Base-by-base conservation (phyloP, 2,113 vertebrate species). In the Prunella fulvescens region DNA sequence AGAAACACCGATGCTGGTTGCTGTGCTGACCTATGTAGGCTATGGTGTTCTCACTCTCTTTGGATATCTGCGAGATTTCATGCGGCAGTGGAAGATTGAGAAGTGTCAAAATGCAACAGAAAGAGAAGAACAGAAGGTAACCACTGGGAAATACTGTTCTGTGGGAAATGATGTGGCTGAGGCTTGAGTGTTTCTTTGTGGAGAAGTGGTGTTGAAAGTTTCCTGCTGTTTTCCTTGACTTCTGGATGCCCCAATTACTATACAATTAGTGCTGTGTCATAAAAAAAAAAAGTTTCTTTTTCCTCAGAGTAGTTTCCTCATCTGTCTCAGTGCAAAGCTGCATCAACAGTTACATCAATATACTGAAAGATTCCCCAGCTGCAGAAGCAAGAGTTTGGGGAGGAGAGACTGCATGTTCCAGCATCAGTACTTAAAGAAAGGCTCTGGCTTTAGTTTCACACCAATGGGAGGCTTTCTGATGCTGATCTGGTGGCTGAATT, bases 31-130 rank as follows among this genome's bases (percentile, higher is more conserved):
- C 28, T 99, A 99, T 6, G 98, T 99, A 97, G 99, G 99, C 31
- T 99, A 99, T 5, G 99, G 99, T 65, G 99, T 99, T 72, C 99
- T 99, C 86, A 99, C 99, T 61, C 97, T 99, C 91, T 99, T 99
- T 51, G 99, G 99, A 28, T 99, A 99, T 96, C 98, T 99, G 95
- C 98, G 99, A 79, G 99, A 99, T 97, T 99, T 99, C 97, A 97
- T 99, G 86, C 98, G 99, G 53, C 96, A 99, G 37, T 99, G 99
- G 99, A 99, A 98, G 97, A 98, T 99, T 58, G 99, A 99, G 96
- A 99, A 99, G 86, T 99, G 99, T 96, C 98, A 99, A 71, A 98
- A 99, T 96, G 99, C 99, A 83, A 98, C 98, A 29, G 99, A 99
- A 95, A 98, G 99, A 96, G 98, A 98, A 53, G 98, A 99, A 83